phyloP scores from a whole-genome alignment of 2,888 invertebrate genomes.

The Nemoura dubitans region DNA sequence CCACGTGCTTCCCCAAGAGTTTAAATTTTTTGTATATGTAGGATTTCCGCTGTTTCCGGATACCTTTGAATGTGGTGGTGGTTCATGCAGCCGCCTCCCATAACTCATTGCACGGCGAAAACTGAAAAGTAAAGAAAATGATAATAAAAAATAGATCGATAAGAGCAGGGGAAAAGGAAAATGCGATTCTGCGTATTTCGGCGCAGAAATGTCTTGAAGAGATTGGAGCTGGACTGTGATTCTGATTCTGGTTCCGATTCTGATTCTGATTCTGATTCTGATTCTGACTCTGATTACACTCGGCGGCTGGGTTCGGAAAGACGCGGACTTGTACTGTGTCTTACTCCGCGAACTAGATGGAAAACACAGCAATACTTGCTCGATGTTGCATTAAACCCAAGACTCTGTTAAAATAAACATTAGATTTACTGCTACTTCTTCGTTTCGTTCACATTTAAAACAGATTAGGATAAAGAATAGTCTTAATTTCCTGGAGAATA shows the following conservation, averaged over 20 bases:
- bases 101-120: too few relatives aligned
- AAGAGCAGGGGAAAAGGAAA: not conserved
- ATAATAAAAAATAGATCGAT: too few relatives aligned
- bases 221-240: not conserved
- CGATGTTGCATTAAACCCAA: slow-evolving; percentile 35
- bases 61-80: too few relatives aligned
- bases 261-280: too few relatives aligned
- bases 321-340: not conserved
- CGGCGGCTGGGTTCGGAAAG: not conserved
- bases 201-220: too few relatives aligned
- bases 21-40: too few relatives aligned
- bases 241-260: too few relatives aligned
- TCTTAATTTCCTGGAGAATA: slow-evolving; percentile 47
- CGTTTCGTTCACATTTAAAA: slow-evolving; percentile 36
- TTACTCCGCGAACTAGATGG: not conserved
- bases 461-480: slow-evolving; percentile 41
- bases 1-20: too few relatives aligned
- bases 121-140: too few relatives aligned
- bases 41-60: too few relatives aligned
- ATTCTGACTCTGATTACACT: not conserved
- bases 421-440: slow-evolving; percentile 33
- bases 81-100: too few relatives aligned
- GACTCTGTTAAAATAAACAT: slow-evolving; percentile 37
- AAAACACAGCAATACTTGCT: slow-evolving; percentile 14
- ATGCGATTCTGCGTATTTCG: not conserved